These are phyloP conservation scores for Proterorhinus semilunaris DNA, from an alignment of 2,113 vertebrate genomes.

Conservation along the genomic window DNA sequence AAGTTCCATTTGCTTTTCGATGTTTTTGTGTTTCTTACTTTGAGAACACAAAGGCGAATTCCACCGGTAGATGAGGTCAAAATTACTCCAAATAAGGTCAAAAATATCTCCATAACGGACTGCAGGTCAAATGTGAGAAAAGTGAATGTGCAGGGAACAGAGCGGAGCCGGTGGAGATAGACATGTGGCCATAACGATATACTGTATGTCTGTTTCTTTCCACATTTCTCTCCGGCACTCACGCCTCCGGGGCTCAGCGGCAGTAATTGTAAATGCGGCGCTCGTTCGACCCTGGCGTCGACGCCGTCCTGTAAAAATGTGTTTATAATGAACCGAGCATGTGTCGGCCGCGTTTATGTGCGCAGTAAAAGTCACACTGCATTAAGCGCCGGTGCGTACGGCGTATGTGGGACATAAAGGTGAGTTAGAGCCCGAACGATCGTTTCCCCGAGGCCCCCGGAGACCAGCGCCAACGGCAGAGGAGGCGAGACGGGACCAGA, in stretches of 20 bases:
- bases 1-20: too few relatives aligned
- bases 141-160: too few relatives aligned
- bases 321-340: neutral
- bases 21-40: too few relatives aligned
- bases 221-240: neutral
- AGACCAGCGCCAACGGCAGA: neutral
- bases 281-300: neutral
- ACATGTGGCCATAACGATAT: too few relatives aligned
- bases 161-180: too few relatives aligned
- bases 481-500: neutral
- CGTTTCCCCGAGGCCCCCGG: neutral
- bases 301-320: neutral
- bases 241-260: rapidly evolving
- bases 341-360: neutral
- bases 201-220: too few relatives aligned
- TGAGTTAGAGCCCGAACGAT: neutral
- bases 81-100: too few relatives aligned
- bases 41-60: too few relatives aligned
- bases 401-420: neutral
- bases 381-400: neutral
- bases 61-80: too few relatives aligned
- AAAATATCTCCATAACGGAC: too few relatives aligned
- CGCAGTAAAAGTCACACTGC: neutral
- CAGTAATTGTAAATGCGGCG: neutral
- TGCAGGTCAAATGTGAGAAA: too few relatives aligned